Conservation (phyloP, 2,888 invertebrate species). For the Cetonia aurata region DNA sequence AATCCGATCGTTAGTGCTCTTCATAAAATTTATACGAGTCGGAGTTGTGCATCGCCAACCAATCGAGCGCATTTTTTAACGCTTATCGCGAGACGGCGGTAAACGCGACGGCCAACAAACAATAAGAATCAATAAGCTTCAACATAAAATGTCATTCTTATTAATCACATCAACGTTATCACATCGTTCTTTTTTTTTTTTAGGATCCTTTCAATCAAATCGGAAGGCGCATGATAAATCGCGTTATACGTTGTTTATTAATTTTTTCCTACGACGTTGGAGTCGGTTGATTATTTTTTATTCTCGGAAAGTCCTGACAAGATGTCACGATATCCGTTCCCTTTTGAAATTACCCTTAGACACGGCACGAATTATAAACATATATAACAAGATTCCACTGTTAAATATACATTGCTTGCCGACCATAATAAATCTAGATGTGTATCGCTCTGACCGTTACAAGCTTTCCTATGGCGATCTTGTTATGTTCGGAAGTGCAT, state of each 20-base stretch:
- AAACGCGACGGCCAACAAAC: neutral
- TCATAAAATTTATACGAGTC: constrained; percentile 27
- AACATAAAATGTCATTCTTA: constrained; percentile 37
- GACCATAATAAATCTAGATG: constrained; percentile 17
- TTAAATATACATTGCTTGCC: constrained; percentile 8
- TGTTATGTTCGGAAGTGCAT: constrained; percentile 15
- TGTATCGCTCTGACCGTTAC: constrained; percentile 26
- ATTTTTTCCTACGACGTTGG: neutral
- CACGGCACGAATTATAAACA: constrained; percentile 26
- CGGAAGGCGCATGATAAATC: neutral
- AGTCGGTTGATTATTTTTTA: neutral
- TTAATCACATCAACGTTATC: constrained; percentile 29
- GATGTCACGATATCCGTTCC: constrained; percentile 2
- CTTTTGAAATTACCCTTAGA: constrained; percentile 3
- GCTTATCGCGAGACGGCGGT: constrained; percentile 10
- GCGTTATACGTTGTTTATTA: neutral
- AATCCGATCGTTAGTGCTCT: constrained; percentile 1
- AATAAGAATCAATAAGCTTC: constrained; percentile 27
- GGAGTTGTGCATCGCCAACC: constrained; percentile 14
- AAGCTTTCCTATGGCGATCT: constrained; percentile 26
- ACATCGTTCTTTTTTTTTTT: neutral
- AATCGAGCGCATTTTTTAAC: constrained; percentile 18
- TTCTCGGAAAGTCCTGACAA: constrained; percentile 2
- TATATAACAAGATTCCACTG: constrained; percentile 9
- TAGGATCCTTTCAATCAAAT: neutral